These are phyloP conservation scores for Cardiocondyla obscurior DNA, from an alignment of 1,140 invertebrate species.

Conservation along the genomic window DNA sequence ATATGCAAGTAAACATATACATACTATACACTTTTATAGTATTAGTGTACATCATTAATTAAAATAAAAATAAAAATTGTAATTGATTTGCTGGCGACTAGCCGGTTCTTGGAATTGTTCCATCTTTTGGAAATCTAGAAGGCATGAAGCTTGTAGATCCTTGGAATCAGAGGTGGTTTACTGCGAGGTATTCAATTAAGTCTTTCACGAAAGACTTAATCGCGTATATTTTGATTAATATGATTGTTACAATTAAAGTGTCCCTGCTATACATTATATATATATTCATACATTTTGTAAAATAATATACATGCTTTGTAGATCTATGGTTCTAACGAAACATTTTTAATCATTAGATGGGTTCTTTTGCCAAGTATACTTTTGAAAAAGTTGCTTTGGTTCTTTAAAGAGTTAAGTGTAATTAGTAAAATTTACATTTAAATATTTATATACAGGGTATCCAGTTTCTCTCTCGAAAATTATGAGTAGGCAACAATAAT, in stretches of 20 bases:
- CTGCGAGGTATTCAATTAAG: constrained; percentile 34
- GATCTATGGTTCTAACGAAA: neutral
- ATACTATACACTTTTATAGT: neutral
- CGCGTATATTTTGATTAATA: neutral
- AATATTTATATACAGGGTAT: too few relatives aligned
- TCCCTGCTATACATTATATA: neutral
- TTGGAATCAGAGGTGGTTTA: constrained; percentile 33
- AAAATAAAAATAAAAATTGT: neutral
- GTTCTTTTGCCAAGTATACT: too few relatives aligned
- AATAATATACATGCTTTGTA: neutral
- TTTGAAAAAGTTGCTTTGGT: too few relatives aligned
- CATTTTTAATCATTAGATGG: neutral
- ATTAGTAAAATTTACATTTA: too few relatives aligned
- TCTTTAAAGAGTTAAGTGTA: too few relatives aligned
- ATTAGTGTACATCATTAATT: neutral
- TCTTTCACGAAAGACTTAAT: neutral
- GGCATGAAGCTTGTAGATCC: constrained; percentile 32
- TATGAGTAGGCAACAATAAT: too few relatives aligned
- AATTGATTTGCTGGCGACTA: constrained; percentile 7
- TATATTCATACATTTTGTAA: neutral
- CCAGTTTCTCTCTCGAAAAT: too few relatives aligned
- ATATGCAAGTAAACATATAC: neutral
- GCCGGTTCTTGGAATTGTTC: constrained; percentile 14
- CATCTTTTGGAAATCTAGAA: constrained; percentile 44
- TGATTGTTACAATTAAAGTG: constrained; percentile 16